Evolutionary conservation across 2,888 invertebrate species (phyloP), one percentile per base, ranked within the genome.

Genomic region (Acanthosepion esculentum): DNA sequence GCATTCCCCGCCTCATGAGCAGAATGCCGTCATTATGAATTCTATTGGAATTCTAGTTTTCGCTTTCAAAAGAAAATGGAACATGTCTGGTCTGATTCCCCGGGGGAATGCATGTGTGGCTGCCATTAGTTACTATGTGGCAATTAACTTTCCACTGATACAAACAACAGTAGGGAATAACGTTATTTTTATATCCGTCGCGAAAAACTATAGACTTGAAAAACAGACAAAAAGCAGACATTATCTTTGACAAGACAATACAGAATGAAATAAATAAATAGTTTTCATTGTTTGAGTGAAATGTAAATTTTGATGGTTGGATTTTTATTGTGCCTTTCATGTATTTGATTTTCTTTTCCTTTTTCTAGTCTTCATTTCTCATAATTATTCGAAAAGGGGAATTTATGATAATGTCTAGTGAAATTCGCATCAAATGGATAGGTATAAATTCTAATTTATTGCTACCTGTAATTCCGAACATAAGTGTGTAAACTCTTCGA

Each of bases 61-160:
- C n/a, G 18, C 78, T 33, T 12, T 33, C 78, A 78, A 78, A 78
- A 78, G 78, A 78, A 78, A 33, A 78, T 78, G 78, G 78, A 33
- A 78, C n/a, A 78, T 33, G 78, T 78, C 78, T 78, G 78, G 78
- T 33, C 78, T 78, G 78, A 78, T 78, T 78, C 78, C 78, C 78
- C 78, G n/a, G n/a, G 78, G 78, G 78, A 78, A 78, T 78, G 78
- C 78, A 78, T 78, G 78, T 78, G n/a, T 78, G 78, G 78, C 78
- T 33, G n/a, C 78, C 78, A 78, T 78, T 78, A 78, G 78, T 33
- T 78, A 78, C 78, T n/a, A 15, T n/a, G 78, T 78, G 18, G 78
- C 78, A 78, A 78, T 78, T 78, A 78, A 78, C 78, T 78, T 78
- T 78, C 33, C 33, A 78, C 78, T n/a, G 78, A 10, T n/a, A 78